A percentile compares a stretch with the other conserved stretches of the same genome.
Conservation (phyloP, 2,888 invertebrate genomes). For the Pseudococcus longispinus region DNA sequence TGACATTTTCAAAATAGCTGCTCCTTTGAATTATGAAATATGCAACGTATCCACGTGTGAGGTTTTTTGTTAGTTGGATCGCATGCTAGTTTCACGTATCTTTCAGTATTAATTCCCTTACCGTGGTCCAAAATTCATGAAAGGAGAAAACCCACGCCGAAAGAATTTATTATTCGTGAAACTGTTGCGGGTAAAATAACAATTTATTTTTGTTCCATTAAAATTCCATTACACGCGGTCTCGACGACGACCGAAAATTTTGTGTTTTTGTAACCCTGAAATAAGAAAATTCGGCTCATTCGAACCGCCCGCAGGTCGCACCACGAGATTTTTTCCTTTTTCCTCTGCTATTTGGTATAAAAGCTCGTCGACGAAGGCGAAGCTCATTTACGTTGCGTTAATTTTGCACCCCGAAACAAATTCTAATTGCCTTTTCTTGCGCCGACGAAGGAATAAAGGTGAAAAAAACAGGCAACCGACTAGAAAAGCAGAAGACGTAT, state of each 20-base stretch:
- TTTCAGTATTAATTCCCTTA: too few relatives aligned
- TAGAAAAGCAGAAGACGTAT: neutral
- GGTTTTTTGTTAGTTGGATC: too few relatives aligned
- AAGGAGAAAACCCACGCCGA: neutral
- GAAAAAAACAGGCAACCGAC: neutral
- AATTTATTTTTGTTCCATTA: neutral
- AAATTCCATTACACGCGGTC: neutral
- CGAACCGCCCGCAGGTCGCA: neutral
- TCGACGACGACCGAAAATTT: neutral
- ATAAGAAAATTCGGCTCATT: neutral
- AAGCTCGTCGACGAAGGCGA: neutral
- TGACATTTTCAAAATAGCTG: neutral
- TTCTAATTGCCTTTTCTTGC: conserved; percentile 9
- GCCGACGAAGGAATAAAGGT: neutral
- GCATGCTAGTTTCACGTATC: too few relatives aligned
- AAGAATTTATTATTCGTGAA: neutral
- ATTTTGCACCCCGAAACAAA: neutral
- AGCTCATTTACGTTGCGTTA: conserved; percentile 3
- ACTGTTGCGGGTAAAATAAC: neutral
- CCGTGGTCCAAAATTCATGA: neutral
- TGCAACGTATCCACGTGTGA: neutral
- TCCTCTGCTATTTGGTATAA: neutral
- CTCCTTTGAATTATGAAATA: neutral
- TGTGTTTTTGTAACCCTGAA: neutral
- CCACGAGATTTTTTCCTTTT: neutral